Evolutionary conservation across 1,140 invertebrate genomes (phyloP).

Genomic region (Euglossa dilemma): DNA sequence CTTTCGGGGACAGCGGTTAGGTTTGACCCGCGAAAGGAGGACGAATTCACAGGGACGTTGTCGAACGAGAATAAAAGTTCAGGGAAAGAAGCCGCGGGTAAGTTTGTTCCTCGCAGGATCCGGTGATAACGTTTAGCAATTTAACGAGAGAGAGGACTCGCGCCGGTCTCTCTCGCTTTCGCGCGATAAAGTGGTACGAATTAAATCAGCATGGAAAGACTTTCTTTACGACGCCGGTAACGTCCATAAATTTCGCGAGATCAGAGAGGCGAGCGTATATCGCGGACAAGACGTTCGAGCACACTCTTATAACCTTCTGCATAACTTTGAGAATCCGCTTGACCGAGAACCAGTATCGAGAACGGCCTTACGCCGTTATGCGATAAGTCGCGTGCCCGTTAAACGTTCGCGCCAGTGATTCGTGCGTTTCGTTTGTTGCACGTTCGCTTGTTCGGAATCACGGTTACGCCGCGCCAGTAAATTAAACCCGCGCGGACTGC

Average conservation of each 20-base stretch:
- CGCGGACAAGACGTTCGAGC: conserved; percentile 70
- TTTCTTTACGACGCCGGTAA: conserved; percentile 56
- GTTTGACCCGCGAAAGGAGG: conserved; percentile 38
- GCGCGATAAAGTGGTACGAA: conserved; percentile 64
- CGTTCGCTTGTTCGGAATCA: conserved; percentile 3
- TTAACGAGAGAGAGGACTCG: background rate
- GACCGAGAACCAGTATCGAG: conserved; percentile 81
- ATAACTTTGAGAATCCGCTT: conserved; percentile 79
- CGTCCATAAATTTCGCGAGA: conserved; percentile 76
- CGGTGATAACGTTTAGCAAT: conserved; percentile 50
- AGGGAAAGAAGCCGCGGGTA: conserved; percentile 2
- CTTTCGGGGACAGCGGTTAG: conserved; percentile 16
- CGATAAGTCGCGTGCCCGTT: conserved; percentile 80
- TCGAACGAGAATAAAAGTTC: conserved; percentile 16
- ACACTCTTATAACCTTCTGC: conserved; percentile 77
- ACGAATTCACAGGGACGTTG: background rate
- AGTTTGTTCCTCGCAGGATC: conserved; percentile 10
- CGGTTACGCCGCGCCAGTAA: background rate
- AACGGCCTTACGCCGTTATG: conserved; percentile 81
- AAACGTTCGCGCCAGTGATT: conserved; percentile 69
- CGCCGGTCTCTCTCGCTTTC: background rate
- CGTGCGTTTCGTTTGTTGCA: conserved; percentile 46
- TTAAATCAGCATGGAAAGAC: conserved; percentile 62
- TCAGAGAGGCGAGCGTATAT: conserved; percentile 64
- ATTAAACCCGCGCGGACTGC: background rate